These are phyloP conservation scores for Baryphthengus martii DNA, from an alignment of 2,113 vertebrate species.

Conservation along the genomic window DNA sequence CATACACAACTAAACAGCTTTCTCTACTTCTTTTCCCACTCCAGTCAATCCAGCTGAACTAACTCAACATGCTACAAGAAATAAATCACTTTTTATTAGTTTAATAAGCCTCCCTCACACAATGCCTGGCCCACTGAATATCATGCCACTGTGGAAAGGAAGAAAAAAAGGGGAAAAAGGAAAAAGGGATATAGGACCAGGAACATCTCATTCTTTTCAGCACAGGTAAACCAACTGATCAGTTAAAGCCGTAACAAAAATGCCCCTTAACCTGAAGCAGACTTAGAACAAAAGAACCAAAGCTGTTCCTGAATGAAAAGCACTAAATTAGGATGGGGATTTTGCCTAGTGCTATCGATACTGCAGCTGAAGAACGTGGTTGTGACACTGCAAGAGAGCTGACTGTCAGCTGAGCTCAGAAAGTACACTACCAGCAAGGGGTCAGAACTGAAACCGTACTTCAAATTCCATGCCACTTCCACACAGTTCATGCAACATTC, in stretches of 20 bases:
- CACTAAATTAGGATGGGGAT: neutral
- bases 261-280: neutral
- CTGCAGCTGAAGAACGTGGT: neutral
- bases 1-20: neutral
- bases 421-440: neutral
- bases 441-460: neutral
- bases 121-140: neutral
- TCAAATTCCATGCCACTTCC: neutral
- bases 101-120: neutral
- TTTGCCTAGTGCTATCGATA: neutral
- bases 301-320: neutral
- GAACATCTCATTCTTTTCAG: neutral
- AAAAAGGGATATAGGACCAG: neutral
- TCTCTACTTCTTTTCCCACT: neutral
- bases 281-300: neutral
- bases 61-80: neutral
- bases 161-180: neutral
- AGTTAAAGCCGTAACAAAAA: neutral
- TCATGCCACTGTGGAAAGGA: neutral
- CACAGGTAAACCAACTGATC: neutral
- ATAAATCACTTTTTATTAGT: neutral
- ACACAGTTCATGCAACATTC: neutral
- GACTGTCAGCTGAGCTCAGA: neutral
- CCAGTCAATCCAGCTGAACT: neutral
- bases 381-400: neutral